Conservation (phyloP, 2,797 vertebrate species). For the Macrochelys suwanniensis region DNA sequence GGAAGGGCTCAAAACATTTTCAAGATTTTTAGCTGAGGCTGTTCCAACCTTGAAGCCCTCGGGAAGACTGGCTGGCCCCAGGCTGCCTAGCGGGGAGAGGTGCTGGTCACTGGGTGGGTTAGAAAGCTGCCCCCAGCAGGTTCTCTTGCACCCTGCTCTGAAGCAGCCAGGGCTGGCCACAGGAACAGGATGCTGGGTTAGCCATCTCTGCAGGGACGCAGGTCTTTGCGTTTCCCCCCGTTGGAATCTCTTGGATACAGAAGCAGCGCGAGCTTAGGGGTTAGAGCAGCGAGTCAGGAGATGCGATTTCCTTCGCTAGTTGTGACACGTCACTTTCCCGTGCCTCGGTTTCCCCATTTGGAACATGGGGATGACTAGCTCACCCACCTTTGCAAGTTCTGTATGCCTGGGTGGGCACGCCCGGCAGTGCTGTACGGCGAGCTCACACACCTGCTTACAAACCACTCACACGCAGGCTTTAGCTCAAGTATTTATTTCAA, state of each 20-base stretch:
- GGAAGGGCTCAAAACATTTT: background rate
- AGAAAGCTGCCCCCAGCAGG: background rate
- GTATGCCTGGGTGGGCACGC: background rate
- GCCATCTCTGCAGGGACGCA: background rate
- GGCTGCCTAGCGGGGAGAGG: background rate
- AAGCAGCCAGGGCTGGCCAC: background rate
- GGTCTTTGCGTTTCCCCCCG: background rate
- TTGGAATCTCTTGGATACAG: background rate
- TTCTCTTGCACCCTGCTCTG: background rate
- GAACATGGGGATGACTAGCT: background rate
- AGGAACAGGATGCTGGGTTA: background rate
- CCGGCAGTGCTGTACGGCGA: background rate
- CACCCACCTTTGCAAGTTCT: background rate
- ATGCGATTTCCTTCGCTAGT: background rate
- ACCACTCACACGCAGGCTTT: accelerated
- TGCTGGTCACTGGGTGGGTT: background rate
- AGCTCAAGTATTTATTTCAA: background rate
- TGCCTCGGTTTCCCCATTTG: background rate
- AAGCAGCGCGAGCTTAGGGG: background rate
- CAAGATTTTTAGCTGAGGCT: background rate
- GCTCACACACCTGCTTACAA: background rate
- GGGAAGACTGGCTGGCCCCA: background rate
- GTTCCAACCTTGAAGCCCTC: background rate
- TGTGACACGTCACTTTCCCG: background rate
- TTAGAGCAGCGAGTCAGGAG: background rate